Conservation (phyloP, 2,797 vertebrate species). For the Urophycis tenuis region DNA sequence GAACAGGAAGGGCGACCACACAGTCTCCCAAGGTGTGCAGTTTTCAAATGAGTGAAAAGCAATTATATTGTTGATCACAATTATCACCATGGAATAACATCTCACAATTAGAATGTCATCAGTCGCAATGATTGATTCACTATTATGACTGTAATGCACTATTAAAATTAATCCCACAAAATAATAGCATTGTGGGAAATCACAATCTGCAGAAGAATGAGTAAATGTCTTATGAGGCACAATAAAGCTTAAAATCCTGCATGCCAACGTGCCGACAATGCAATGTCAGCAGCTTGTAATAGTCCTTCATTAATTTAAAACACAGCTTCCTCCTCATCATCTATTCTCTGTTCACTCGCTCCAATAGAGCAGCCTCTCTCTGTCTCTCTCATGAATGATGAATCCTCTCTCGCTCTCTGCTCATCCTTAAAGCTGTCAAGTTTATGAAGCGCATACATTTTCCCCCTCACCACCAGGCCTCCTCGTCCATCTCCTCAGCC, state of each 20-base stretch:
- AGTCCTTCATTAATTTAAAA: not conserved
- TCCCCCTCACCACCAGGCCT: too few species aligned
- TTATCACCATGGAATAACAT: not conserved
- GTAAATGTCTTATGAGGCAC: not conserved
- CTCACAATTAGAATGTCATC: not conserved
- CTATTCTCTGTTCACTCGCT: not conserved
- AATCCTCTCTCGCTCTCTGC: not conserved
- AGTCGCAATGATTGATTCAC: not conserved
- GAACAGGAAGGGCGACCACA: not conserved
- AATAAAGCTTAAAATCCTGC: not conserved
- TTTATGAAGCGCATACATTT: too few species aligned
- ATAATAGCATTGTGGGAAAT: too few species aligned
- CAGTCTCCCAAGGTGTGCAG: not conserved
- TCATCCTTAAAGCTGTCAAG: not conserved
- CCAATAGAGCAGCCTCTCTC: not conserved
- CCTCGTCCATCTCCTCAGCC: too few species aligned
- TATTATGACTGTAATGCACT: not conserved
- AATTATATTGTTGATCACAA: not conserved
- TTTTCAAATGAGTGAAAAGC: not conserved
- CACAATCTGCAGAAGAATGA: not conserved
- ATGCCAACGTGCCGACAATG: not conserved
- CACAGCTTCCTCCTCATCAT: not conserved
- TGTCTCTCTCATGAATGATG: not conserved
- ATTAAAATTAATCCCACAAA: not conserved
- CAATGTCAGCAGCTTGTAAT: constrained; percentile 3